Evolutionary conservation across 2,797 vertebrate genomes (phyloP).

Genomic region (Mormyrops boulengeri): DNA sequence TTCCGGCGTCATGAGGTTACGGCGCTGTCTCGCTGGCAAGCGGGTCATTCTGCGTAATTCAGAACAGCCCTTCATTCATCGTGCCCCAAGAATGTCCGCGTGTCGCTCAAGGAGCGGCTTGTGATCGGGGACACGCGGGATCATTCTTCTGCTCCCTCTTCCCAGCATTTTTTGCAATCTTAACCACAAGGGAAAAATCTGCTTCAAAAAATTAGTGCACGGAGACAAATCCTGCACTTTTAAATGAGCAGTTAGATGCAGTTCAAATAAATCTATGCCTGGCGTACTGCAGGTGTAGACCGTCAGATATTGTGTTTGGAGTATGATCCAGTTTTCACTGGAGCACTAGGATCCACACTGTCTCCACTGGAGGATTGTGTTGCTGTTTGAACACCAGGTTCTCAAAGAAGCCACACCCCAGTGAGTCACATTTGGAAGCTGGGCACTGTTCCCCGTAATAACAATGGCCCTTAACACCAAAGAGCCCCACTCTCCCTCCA

Average conservation of each 20-base stretch:
- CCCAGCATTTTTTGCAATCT: conserved; percentile 8
- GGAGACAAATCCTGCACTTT: not conserved
- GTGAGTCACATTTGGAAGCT: conserved; percentile 56
- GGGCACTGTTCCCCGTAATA: conserved; percentile 44
- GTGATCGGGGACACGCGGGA: conserved; percentile 23
- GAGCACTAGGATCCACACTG: not conserved
- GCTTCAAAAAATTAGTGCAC: not conserved
- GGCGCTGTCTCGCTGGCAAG: not conserved
- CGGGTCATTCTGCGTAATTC: conserved; percentile 20
- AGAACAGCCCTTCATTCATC: conserved; percentile 23
- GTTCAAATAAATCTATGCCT: not conserved
- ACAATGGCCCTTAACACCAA: conserved; percentile 49
- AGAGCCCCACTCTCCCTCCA: not conserved
- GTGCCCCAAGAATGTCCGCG: conserved; percentile 8
- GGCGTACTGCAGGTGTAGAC: not conserved
- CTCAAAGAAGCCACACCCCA: conserved; percentile 54
- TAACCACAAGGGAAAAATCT: not conserved
- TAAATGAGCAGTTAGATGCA: not conserved
- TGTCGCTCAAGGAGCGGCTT: conserved; percentile 20
- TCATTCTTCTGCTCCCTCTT: conserved; percentile 20
- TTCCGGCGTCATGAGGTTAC: conserved; percentile 21
- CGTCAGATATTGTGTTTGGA: conserved; percentile 25
- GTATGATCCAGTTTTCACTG: conserved; percentile 15
- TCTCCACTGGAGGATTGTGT: conserved; percentile 24
- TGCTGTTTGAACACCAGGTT: conserved; percentile 44